Conservation (phyloP, 2,888 invertebrate genomes). For the Eupithecia centaureata region DNA sequence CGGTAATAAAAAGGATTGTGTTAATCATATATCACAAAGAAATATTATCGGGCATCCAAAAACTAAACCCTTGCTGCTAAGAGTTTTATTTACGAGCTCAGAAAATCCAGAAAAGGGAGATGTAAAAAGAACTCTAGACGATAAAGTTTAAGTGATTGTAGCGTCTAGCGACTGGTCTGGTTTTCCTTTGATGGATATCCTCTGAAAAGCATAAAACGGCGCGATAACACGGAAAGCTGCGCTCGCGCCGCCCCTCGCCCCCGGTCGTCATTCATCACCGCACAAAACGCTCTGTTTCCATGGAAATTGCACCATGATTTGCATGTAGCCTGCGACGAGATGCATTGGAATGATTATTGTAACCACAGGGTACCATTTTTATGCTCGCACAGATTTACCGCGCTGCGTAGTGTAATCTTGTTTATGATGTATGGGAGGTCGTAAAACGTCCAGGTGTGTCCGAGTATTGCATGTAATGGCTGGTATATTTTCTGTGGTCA, state of each 20-base stretch:
- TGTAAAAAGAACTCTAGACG: constrained; percentile 52
- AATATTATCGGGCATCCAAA: constrained; percentile 64
- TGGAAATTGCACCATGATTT: constrained; percentile 62
- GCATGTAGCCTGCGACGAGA: constrained; percentile 55
- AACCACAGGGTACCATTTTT: constrained; percentile 45
- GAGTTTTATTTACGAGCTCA: constrained; percentile 59
- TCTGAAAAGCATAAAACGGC: constrained; percentile 60
- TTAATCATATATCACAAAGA: constrained; percentile 66
- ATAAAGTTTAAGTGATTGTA: constrained; percentile 55
- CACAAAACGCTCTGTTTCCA: constrained; percentile 55
- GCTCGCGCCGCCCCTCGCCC: constrained; percentile 48
- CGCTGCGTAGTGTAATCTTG: constrained; percentile 39
- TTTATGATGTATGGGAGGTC: constrained; percentile 36
- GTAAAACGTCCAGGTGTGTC: constrained; percentile 38
- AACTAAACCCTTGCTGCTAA: constrained; percentile 62
- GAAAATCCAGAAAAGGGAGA: constrained; percentile 50
- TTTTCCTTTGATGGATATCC: constrained; percentile 55
- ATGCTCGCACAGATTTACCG: constrained; percentile 50
- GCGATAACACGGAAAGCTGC: constrained; percentile 60
- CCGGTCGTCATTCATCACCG: constrained; percentile 56
- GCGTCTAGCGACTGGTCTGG: constrained; percentile 42
- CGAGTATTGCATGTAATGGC: constrained; percentile 33
- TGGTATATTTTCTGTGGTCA: constrained; percentile 29
- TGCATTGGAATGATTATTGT: constrained; percentile 49
- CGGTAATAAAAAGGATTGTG: constrained; percentile 65